phyloP scores from a whole-genome alignment of 2,888 invertebrate genomes.

The Meteorus colon region DNA sequence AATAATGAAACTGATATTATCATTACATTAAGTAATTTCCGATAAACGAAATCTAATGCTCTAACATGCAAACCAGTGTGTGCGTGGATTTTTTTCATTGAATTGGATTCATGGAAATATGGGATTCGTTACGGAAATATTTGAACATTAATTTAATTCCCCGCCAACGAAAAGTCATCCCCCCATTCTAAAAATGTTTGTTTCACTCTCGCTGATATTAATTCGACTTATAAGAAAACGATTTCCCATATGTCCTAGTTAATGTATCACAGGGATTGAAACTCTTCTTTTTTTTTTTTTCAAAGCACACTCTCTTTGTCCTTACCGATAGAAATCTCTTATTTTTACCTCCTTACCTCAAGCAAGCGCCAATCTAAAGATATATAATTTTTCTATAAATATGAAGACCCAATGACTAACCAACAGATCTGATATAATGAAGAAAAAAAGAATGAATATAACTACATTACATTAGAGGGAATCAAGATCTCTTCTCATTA shows the following conservation, averaged over 20 bases:
- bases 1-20: not conserved
- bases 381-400: slow-evolving; percentile 44
- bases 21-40: not conserved
- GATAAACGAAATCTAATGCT: not conserved
- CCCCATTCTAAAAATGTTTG: not conserved
- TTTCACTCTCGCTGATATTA: not conserved
- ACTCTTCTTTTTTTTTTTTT: not conserved
- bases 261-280: not conserved
- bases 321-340: slow-evolving; percentile 35
- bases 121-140: not conserved
- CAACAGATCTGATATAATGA: not conserved
- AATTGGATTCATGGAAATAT: not conserved
- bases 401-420: slow-evolving; percentile 31
- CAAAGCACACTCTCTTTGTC: slow-evolving; percentile 13
- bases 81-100: not conserved
- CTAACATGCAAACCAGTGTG: not conserved
- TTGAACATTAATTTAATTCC: not conserved
- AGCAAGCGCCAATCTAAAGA: slow-evolving; percentile 54
- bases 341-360: slow-evolving; percentile 51
- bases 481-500: not conserved
- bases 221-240: not conserved
- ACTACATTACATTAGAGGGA: not conserved
- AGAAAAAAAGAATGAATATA: not conserved
- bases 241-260: slow-evolving; percentile 4
- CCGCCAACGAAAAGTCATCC: not conserved